Evolutionary conservation across 2,888 invertebrate species (phyloP).

Genomic region (Metalampra italica): DNA sequence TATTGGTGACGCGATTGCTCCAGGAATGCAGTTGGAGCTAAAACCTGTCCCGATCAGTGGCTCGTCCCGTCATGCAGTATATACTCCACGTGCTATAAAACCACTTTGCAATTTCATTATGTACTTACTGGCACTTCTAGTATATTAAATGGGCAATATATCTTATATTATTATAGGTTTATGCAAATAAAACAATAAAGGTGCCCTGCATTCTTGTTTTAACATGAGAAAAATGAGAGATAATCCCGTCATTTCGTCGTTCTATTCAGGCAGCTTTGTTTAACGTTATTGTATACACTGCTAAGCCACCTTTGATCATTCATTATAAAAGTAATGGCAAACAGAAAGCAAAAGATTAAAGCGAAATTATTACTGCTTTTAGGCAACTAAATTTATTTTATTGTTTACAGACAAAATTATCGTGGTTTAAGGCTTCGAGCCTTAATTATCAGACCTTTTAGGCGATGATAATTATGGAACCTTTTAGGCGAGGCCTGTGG

Average conservation of each 20-base stretch:
- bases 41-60: conserved; percentile 42
- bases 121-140: conserved; percentile 1
- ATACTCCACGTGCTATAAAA: conserved; percentile 3
- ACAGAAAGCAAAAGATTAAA: too few species aligned
- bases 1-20: conserved; percentile 32
- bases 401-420: background rate
- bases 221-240: too few species aligned
- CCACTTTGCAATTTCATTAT: conserved; percentile 12
- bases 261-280: too few species aligned
- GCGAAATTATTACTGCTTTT: too few species aligned
- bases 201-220: too few species aligned
- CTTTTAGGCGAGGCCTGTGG: background rate
- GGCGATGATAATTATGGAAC: background rate
- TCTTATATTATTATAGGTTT: too few species aligned
- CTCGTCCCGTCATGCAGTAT: conserved; percentile 29
- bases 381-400: background rate
- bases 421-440: background rate
- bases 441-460: background rate
- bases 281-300: too few species aligned
- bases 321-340: too few species aligned
- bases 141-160: background rate
- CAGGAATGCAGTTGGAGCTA: conserved; percentile 37
- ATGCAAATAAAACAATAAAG: too few species aligned
- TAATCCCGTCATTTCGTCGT: too few species aligned
- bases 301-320: too few species aligned